phyloP scores from a whole-genome alignment of 2,113 vertebrate species.

The Lucifuga dentata region DNA sequence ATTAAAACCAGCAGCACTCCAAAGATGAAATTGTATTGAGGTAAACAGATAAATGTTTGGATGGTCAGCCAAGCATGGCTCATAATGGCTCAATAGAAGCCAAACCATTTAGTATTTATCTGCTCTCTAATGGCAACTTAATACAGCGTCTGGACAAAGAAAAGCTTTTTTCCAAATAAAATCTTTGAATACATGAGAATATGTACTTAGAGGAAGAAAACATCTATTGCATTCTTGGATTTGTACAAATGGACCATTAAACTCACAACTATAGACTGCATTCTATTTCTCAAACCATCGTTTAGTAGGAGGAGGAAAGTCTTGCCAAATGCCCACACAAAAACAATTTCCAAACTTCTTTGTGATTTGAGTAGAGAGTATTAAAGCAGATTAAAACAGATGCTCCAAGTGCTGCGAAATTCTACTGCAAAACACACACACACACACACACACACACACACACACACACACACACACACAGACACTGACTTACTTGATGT shows the following conservation, averaged over 20 bases:
- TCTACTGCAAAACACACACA: neutral
- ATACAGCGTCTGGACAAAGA: neutral
- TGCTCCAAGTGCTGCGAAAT: too few relatives aligned
- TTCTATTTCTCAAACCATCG: neutral
- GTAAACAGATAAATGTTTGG: constrained; percentile 45
- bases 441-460: neutral
- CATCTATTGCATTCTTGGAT: neutral
- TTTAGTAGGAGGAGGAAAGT: neutral
- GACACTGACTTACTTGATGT: constrained; percentile 94
- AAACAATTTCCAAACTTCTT: too few relatives aligned
- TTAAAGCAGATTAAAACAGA: too few relatives aligned
- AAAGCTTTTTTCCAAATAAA: too few relatives aligned
- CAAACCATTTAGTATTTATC: constrained; percentile 20
- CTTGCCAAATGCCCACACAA: too few relatives aligned
- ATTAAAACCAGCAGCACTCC: constrained; percentile 31
- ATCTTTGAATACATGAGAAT: neutral
- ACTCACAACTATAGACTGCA: neutral
- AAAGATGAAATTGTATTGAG: constrained; percentile 32
- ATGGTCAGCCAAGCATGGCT: constrained; percentile 24
- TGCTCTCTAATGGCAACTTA: neutral
- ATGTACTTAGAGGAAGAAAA: neutral
- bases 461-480: constrained; percentile 20
- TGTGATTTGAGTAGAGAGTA: too few relatives aligned
- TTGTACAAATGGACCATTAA: neutral
- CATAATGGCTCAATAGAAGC: constrained; percentile 16